Conservation (phyloP, 2,888 invertebrate genomes). For the Abrostola triplasia region DNA sequence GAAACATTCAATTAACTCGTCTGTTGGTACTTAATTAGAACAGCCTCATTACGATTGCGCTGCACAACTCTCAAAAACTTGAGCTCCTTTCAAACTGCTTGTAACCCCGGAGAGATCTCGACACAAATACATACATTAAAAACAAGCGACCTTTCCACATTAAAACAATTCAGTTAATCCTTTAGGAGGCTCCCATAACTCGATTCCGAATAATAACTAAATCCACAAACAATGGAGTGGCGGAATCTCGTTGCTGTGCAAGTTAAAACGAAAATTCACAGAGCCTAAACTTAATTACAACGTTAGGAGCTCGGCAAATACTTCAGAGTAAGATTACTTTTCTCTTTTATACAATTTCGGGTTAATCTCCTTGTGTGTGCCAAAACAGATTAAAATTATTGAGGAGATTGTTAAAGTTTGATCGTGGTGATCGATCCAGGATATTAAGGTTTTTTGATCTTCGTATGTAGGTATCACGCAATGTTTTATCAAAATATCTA, state of each 20-base stretch:
- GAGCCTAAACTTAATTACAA: conserved; percentile 68
- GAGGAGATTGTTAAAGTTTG: conserved; percentile 7
- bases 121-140: conserved; percentile 56
- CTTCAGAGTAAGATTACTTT: conserved; percentile 59
- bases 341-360: conserved; percentile 57
- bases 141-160: conserved; percentile 55
- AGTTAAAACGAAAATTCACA: conserved; percentile 68
- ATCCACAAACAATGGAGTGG: conserved; percentile 68
- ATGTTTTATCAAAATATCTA: too few relatives aligned
- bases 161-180: conserved; percentile 60
- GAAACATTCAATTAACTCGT: neutral
- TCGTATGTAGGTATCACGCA: too few relatives aligned
- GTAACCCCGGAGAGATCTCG: conserved; percentile 19
- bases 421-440: neutral
- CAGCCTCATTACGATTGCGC: conserved; percentile 36
- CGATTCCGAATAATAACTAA: conserved; percentile 68
- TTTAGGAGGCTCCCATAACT: conserved; percentile 58
- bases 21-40: conserved; percentile 24
- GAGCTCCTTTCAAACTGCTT: neutral
- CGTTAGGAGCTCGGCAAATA: conserved; percentile 52
- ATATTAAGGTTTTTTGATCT: neutral
- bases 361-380: conserved; percentile 42
- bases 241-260: conserved; percentile 60
- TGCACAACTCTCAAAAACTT: conserved; percentile 35
- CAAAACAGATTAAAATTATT: conserved; percentile 41